phyloP scores from a whole-genome alignment of 1,140 invertebrate genomes.

The Drosophila serrata region DNA sequence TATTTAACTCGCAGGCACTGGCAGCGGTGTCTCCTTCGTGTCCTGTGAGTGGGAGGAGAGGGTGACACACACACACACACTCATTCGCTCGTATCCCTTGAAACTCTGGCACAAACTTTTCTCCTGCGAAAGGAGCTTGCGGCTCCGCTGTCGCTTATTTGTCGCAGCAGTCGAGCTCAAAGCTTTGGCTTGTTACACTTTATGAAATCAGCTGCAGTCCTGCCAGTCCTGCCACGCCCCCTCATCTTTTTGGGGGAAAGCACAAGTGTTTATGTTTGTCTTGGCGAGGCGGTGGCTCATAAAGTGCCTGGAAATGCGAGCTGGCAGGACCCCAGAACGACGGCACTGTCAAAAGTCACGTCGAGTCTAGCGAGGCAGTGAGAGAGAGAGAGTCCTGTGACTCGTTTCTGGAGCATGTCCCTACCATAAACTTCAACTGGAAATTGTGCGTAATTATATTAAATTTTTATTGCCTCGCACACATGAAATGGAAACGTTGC shows the following conservation, averaged over 20 bases:
- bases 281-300: slow-evolving; percentile 69
- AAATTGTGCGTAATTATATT: slow-evolving; percentile 84
- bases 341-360: slow-evolving; percentile 74
- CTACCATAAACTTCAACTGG: slow-evolving; percentile 76
- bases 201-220: slow-evolving; percentile 74
- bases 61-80: slow-evolving; percentile 29
- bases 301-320: slow-evolving; percentile 63
- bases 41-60: slow-evolving; percentile 15
- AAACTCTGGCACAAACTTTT: slow-evolving; percentile 63
- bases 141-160: slow-evolving; percentile 67
- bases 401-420: slow-evolving; percentile 33
- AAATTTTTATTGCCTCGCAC: slow-evolving; percentile 74
- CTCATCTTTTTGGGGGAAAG: background rate
- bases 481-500: slow-evolving; percentile 68
- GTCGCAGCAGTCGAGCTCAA: slow-evolving; percentile 73
- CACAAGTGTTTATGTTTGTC: slow-evolving; percentile 81
- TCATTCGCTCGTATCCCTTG: slow-evolving; percentile 13
- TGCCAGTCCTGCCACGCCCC: slow-evolving; percentile 6
- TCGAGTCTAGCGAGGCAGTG: slow-evolving; percentile 1
- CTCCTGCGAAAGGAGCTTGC: slow-evolving; percentile 34
- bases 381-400: slow-evolving; percentile 23
- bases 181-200: slow-evolving; percentile 78
- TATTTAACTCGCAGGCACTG: slow-evolving; percentile 71
- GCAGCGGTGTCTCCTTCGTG: slow-evolving; percentile 40
- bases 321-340: slow-evolving; percentile 22